These are phyloP conservation scores for Hymenochirus boettgeri DNA, from an alignment of 2,113 vertebrate species.

Conservation along the genomic window DNA sequence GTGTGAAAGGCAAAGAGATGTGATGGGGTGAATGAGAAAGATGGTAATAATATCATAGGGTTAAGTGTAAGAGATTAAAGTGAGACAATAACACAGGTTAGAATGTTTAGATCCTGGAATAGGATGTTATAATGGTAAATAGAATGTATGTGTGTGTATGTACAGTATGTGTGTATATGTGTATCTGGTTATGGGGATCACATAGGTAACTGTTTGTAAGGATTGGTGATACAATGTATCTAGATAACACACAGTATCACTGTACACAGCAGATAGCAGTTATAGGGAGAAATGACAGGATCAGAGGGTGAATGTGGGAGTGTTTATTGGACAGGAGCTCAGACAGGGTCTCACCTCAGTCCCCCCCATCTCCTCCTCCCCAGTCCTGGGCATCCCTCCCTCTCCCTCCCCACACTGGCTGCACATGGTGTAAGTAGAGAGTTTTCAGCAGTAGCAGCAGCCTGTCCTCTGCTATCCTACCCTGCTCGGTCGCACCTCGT, in stretches of 20 bases:
- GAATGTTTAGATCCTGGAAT: neutral
- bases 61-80: neutral
- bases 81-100: too few relatives aligned
- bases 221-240: too few relatives aligned
- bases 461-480: constrained; percentile 28
- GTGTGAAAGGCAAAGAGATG: too few relatives aligned
- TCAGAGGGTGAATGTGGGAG: constrained; percentile 27
- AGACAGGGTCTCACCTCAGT: constrained; percentile 37
- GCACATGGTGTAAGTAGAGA: constrained; percentile 38
- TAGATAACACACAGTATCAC: neutral
- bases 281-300: neutral
- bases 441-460: constrained; percentile 36
- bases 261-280: neutral
- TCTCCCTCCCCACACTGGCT: constrained; percentile 44
- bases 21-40: constrained; percentile 3
- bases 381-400: constrained; percentile 28
- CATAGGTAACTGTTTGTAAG: too few relatives aligned
- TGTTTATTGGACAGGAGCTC: constrained; percentile 34
- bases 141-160: neutral
- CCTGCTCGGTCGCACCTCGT: neutral
- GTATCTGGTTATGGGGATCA: neutral
- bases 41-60: neutral
- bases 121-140: neutral
- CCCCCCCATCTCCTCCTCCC: constrained; percentile 8
- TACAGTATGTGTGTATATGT: neutral